Percentiles rank a stretch among this genome's conserved stretches.
phyloP scores from a whole-genome alignment of 2,113 vertebrate genomes.

The Procavia capensis region DNA sequence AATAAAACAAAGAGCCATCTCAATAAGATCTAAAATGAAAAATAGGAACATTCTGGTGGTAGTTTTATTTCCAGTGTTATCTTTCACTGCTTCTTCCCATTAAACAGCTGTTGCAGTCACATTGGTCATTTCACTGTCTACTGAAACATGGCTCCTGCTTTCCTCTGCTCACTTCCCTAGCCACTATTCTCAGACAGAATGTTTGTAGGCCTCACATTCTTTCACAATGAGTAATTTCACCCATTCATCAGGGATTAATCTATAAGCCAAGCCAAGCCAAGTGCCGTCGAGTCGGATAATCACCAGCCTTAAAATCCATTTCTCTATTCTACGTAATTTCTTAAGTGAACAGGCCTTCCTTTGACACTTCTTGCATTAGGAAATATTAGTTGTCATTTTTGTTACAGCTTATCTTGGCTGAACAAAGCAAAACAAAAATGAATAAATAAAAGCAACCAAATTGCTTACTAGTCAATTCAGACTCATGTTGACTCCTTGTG shows the following conservation, averaged over 20 bases:
- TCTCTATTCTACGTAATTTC: background rate
- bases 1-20: background rate
- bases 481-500: too few relatives aligned
- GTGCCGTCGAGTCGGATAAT: too few relatives aligned
- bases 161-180: background rate
- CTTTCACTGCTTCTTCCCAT: background rate
- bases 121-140: background rate
- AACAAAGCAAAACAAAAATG: too few relatives aligned
- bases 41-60: background rate
- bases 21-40: background rate
- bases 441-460: too few relatives aligned
- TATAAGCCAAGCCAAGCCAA: too few relatives aligned
- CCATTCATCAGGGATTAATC: background rate
- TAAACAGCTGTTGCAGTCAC: background rate
- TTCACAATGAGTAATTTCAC: background rate
- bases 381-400: background rate
- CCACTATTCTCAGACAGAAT: background rate
- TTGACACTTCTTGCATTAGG: background rate
- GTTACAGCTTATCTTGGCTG: background rate
- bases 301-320: background rate
- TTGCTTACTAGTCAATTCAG: too few relatives aligned
- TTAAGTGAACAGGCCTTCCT: background rate
- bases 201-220: background rate
- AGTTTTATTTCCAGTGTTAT: background rate
- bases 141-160: background rate